Evolutionary conservation across 2,797 vertebrate species (phyloP), one percentile per base, ranked within the genome.

Genomic region (Dermochelys coriacea): DNA sequence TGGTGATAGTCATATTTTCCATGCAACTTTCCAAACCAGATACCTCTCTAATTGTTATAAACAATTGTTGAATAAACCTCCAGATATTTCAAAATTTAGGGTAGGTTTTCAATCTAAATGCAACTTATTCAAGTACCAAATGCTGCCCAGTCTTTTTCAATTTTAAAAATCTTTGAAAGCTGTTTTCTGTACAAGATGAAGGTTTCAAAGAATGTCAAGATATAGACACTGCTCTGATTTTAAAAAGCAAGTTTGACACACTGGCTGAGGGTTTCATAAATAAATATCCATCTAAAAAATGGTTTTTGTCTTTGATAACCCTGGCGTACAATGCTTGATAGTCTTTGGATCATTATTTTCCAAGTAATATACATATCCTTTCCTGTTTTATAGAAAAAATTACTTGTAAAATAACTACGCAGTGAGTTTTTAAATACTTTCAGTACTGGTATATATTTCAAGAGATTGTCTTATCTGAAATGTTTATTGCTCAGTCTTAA

Each of bases 191-290:
- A 4, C 55, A 95, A 80, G 75, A 92, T 94, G 79, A 41, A 93
- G 50, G 41, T 95, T 97, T 96, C 94, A 94, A 93, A 57, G 45
- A 96, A 91, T 31, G 34, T 94, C 95, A 95, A 19, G 59, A 87
- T 94, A 84, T 92, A 93, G 29, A 93, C 93, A 55, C 5, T 0
- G 90, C 93, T 96, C 87, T 83, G 93, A 64, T 96, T 98, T 96
- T 96, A 90, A 98, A 98, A 97, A 97, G 71, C 87, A 8, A 80
- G 81, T 79, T 18, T 23, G 81, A 97, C 94, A 96, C 88, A 94
- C 91, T 87, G 88, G 68, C 41, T 94, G 82, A 96, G 96, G 81
- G 96, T 97, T 97, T 97, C 90, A 85, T 94, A 97, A 98, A 98
- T 98, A 98, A 98, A 98, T 88, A 89, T 68, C 82, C 85, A 93